phyloP scores from a whole-genome alignment of 2,888 invertebrate species.

The Orthonychiurus folsomi region DNA sequence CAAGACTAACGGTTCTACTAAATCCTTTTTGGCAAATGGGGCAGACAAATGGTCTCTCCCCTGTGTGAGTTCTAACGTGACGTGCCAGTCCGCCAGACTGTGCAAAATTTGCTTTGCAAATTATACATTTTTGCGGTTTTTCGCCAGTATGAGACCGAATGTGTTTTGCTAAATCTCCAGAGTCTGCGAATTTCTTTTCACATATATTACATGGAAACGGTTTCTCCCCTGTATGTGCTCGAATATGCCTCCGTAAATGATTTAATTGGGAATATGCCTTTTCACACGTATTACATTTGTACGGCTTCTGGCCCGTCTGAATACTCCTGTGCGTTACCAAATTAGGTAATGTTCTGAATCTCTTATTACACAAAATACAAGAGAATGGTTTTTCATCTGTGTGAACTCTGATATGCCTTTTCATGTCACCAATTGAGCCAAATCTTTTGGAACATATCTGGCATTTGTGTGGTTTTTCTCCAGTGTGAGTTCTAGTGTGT shows the following conservation, averaged over 20 bases:
- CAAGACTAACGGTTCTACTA: background rate
- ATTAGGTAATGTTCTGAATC: no score
- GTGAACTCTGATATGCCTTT: no score
- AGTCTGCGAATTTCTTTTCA: background rate
- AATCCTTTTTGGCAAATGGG: background rate
- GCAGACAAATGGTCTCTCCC: background rate
- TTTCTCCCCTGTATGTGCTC: background rate
- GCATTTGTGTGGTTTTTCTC: no score
- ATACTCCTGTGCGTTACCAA: no score
- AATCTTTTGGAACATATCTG: no score
- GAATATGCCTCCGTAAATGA: background rate
- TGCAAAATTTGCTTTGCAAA: background rate
- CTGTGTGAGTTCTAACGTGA: background rate
- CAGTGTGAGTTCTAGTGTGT: no score
- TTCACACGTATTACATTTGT: background rate
- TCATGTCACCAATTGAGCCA: no score
- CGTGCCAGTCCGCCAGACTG: background rate
- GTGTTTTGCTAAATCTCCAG: background rate
- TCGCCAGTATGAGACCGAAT: background rate
- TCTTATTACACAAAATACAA: no score
- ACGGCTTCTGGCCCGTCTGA: background rate
- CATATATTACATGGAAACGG: background rate
- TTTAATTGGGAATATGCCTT: background rate
- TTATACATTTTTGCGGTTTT: conserved; percentile 2
- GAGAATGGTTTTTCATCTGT: no score